Conservation (phyloP, 1,140 invertebrate genomes). For the Steinernema feltiae region DNA sequence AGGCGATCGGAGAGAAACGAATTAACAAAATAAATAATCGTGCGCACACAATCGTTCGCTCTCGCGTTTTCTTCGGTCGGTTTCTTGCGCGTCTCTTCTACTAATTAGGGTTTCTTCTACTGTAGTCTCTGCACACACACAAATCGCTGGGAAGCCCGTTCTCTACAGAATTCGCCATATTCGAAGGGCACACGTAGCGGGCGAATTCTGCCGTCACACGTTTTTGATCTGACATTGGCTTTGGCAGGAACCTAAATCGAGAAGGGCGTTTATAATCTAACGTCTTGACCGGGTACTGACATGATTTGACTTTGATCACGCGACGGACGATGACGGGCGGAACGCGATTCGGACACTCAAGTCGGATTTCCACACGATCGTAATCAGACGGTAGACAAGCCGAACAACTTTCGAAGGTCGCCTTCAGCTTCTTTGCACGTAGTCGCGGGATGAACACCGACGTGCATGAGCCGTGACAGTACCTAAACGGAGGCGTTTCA, state of each 20-base stretch:
- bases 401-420: slow-evolving; percentile 46
- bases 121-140: neutral
- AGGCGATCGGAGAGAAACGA: neutral
- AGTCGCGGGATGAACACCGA: slow-evolving; percentile 47
- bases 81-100: slow-evolving; percentile 1
- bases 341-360: slow-evolving; percentile 46
- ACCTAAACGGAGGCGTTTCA: slow-evolving; percentile 26
- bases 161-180: too few species aligned
- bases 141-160: too few species aligned
- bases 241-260: neutral
- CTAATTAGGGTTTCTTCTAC: neutral
- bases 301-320: slow-evolving; percentile 3
- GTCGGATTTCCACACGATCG: slow-evolving; percentile 36
- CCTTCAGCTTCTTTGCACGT: slow-evolving; percentile 46
- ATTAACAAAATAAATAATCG: slow-evolving; percentile 12
- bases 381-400: slow-evolving; percentile 45
- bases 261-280: too few species aligned
- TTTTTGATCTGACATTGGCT: neutral
- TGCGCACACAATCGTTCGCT: neutral
- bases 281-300: too few species aligned
- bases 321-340: neutral
- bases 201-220: neutral
- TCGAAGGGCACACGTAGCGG: neutral
- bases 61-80: neutral
- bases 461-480: slow-evolving; percentile 48